Percentiles rank a stretch among this genome's conserved stretches.
Evolutionary conservation across 1,140 invertebrate genomes (phyloP).

Genomic region (Eriocheir sinensis): DNA sequence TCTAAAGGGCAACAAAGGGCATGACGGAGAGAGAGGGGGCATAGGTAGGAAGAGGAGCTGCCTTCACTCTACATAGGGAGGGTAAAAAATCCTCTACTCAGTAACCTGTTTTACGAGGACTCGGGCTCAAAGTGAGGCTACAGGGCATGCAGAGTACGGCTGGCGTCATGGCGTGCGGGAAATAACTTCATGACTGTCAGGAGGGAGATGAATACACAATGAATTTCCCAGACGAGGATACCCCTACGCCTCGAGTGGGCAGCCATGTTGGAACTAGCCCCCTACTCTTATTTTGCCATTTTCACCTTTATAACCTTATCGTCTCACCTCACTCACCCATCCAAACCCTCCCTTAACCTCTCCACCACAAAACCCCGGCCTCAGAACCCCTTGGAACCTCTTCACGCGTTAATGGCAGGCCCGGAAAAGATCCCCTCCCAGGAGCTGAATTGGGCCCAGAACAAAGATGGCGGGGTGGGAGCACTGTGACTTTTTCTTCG

Average conservation of each 20-base stretch:
- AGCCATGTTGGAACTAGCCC: conserved; percentile 60
- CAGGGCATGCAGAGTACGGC: neutral
- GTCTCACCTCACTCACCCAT: neutral
- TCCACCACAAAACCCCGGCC: no score
- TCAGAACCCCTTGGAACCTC: neutral
- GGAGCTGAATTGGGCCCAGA: neutral
- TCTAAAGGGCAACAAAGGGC: no score
- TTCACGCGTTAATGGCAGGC: neutral
- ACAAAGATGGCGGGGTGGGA: conserved; percentile 67
- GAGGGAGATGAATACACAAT: neutral
- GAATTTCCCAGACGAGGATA: neutral
- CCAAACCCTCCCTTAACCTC: neutral
- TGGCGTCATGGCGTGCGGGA: neutral
- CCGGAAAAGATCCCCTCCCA: neutral
- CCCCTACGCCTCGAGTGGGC: neutral
- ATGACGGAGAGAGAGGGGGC: no score
- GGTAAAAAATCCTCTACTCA: neutral
- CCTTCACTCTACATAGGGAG: no score
- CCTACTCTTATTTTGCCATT: neutral
- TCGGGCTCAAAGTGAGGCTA: neutral
- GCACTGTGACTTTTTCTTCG: neutral
- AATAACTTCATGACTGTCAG: neutral
- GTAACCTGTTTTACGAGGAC: neutral
- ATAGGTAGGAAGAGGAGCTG: no score
- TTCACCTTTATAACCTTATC: neutral